Conservation (phyloP, 2,888 invertebrate genomes). For the Metacarcinus magister region DNA sequence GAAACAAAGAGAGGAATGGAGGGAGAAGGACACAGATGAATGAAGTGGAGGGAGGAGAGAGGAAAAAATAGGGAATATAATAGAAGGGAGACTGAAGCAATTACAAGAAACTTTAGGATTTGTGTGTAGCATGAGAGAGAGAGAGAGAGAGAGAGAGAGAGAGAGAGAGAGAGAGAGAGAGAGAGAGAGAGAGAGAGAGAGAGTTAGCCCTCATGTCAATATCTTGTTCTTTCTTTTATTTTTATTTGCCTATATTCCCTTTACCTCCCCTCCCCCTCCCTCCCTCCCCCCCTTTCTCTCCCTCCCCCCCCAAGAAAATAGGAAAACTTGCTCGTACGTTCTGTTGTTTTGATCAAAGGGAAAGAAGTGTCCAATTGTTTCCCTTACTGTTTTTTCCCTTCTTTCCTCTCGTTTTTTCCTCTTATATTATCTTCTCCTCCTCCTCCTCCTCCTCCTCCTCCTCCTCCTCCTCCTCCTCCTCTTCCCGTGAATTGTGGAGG, state of each 20-base stretch:
- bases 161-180: too few relatives aligned
- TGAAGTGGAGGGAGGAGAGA: neutral
- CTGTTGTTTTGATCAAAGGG: neutral
- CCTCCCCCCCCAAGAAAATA: neutral
- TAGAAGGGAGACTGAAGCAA: neutral
- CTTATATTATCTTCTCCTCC: neutral
- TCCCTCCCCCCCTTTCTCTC: neutral
- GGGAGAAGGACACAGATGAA: slow-evolving; percentile 8
- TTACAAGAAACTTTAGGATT: neutral
- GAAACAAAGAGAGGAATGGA: slow-evolving; percentile 9
- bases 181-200: neutral
- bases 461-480: slow-evolving; percentile 26
- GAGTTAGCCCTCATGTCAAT: neutral
- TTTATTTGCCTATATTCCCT: neutral
- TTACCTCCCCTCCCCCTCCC: neutral
- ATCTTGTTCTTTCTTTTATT: neutral
- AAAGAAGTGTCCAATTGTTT: neutral
- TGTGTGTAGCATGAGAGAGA: too few relatives aligned
- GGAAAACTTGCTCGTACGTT: neutral
- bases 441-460: neutral
- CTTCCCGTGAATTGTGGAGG: neutral
- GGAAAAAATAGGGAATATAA: neutral
- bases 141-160: too few relatives aligned
- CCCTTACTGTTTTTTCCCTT: neutral
- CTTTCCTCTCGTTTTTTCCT: neutral